phyloP scores from a whole-genome alignment of 2,888 invertebrate genomes.

The Ectemnius cavifrons region DNA sequence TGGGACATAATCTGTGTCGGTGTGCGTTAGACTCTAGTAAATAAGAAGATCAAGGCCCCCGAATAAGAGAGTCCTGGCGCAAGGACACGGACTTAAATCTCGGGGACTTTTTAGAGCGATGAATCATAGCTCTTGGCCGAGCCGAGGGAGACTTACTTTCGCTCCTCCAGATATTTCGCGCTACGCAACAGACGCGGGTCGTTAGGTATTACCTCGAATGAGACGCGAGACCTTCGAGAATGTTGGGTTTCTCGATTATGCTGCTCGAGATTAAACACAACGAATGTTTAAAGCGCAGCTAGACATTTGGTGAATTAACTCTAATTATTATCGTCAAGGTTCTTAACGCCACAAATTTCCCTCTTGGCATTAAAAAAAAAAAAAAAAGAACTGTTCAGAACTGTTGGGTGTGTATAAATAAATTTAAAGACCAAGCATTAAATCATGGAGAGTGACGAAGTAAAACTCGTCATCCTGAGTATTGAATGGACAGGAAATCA shows the following conservation, averaged over 20 bases:
- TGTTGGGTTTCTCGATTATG: neutral
- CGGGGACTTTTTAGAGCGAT: conserved; percentile 35
- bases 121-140: conserved; percentile 41
- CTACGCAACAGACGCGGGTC: conserved; percentile 7
- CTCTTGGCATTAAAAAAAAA: too few species aligned
- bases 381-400: too few species aligned
- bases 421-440: too few species aligned
- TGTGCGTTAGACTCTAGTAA: conserved; percentile 24
- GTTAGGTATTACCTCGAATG: conserved; percentile 3
- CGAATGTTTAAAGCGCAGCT: neutral
- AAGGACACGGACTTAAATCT: conserved; percentile 46
- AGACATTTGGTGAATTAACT: neutral
- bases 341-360: too few species aligned
- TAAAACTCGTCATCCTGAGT: too few species aligned
- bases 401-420: too few species aligned
- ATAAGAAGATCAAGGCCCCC: conserved; percentile 46
- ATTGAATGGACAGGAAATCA: too few species aligned
- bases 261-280: neutral
- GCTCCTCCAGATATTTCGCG: conserved; percentile 15
- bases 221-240: neutral
- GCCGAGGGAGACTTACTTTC: conserved; percentile 32
- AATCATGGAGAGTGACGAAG: too few species aligned
- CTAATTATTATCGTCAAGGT: too few species aligned
- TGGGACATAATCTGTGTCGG: neutral
- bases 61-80: conserved; percentile 31